Percentiles rank a stretch among this genome's conserved stretches.
phyloP scores from a whole-genome alignment of 2,113 vertebrate genomes.

The Planiliza haematocheilus region DNA sequence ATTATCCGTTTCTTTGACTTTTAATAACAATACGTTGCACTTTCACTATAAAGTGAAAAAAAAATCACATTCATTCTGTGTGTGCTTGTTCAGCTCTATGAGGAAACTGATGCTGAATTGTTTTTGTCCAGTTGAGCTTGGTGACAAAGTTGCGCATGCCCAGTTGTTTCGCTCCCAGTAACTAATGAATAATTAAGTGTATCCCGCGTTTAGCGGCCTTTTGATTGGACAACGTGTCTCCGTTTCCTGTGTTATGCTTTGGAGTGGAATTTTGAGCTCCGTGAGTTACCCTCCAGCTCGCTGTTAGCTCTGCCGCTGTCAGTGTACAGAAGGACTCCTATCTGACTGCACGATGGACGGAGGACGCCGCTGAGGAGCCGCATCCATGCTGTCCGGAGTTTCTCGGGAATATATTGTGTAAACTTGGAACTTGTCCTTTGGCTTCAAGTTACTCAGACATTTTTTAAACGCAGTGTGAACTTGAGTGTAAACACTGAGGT shows the following conservation, averaged over 20 bases:
- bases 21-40: no score
- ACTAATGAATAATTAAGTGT: conserved; percentile 71
- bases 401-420: conserved; percentile 42
- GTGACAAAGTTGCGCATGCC: conserved; percentile 58
- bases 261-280: conserved; percentile 16
- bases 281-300: conserved; percentile 5
- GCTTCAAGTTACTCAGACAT: conserved; percentile 4
- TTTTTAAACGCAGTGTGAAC: conserved; percentile 22
- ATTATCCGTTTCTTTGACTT: no score
- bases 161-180: conserved; percentile 14
- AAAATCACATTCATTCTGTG: no score
- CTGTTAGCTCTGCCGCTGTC: conserved; percentile 42
- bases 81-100: neutral
- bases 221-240: conserved; percentile 63
- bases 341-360: conserved; percentile 63
- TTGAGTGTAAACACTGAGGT: conserved; percentile 31
- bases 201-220: neutral
- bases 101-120: neutral
- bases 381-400: conserved; percentile 44
- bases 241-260: conserved; percentile 68
- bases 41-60: no score
- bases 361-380: conserved; percentile 60
- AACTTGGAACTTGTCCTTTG: conserved; percentile 42
- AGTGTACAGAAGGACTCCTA: conserved; percentile 11
- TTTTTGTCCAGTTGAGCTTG: neutral